Conservation (phyloP, 2,888 invertebrate genomes). For the Caenorhabditis becei region DNA sequence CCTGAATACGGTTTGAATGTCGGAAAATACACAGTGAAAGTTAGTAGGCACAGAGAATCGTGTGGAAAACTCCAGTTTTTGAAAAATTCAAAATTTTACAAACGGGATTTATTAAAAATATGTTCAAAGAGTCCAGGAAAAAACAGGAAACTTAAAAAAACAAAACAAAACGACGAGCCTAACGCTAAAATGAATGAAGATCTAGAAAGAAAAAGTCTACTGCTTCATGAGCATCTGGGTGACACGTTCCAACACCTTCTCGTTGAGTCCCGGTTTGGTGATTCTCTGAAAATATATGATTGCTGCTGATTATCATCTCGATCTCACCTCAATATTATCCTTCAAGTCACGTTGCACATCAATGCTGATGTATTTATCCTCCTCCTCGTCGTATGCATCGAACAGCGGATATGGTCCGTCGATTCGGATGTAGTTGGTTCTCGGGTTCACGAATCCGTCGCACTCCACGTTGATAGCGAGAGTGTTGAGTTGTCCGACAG, state of each 20-base stretch:
- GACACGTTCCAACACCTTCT: slow-evolving; percentile 66
- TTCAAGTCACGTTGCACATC: slow-evolving; percentile 11
- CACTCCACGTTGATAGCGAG: slow-evolving; percentile 79
- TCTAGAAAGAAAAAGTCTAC: slow-evolving; percentile 33
- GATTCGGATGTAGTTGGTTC: slow-evolving; percentile 64
- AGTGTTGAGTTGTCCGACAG: slow-evolving; percentile 94
- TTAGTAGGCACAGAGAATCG: neutral
- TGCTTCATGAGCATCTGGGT: slow-evolving; percentile 74
- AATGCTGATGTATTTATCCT: slow-evolving; percentile 40
- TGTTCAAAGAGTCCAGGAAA: neutral
- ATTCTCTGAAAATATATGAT: slow-evolving; percentile 16
- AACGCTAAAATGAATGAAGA: slow-evolving; percentile 6
- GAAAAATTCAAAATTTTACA: too few relatives aligned
- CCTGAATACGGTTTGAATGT: neutral
- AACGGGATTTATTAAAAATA: too few relatives aligned
- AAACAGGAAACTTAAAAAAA: slow-evolving; percentile 3
- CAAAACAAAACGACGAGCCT: slow-evolving; percentile 27
- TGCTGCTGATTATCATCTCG: neutral
- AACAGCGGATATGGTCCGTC: slow-evolving; percentile 67
- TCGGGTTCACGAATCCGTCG: slow-evolving; percentile 70
- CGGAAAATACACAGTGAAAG: neutral
- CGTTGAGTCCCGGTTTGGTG: slow-evolving; percentile 62
- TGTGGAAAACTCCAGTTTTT: slow-evolving; percentile 32
- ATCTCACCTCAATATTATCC: slow-evolving; percentile 24
- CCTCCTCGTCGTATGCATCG: slow-evolving; percentile 15